These are phyloP conservation scores for Vulpes lagopus DNA, from an alignment of 2,113 vertebrate species.

Conservation along the genomic window DNA sequence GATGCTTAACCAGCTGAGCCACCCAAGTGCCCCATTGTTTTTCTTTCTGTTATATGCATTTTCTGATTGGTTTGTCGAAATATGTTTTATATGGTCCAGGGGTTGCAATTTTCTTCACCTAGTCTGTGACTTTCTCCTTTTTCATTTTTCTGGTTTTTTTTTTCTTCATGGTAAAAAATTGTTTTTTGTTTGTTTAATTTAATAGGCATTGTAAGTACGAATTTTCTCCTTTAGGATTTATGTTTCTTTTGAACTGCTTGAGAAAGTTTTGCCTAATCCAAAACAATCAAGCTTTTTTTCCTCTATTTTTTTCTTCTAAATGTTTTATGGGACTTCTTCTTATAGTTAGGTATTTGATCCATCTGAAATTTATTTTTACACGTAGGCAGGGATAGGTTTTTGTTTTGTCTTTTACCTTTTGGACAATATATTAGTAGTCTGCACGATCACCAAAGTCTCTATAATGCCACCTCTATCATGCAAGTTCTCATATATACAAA, in stretches of 20 bases:
- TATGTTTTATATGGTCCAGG: not conserved
- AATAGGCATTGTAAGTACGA: not conserved
- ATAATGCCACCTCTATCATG: no score
- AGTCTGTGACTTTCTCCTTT: not conserved
- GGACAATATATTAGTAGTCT: not conserved
- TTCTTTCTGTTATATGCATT: not conserved
- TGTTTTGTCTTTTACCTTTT: not conserved
- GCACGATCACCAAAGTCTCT: not conserved
- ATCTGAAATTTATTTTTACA: not conserved
- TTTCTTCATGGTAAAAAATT: not conserved
- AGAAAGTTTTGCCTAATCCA: not conserved
- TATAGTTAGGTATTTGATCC: not conserved
- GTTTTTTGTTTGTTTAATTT: not conserved
- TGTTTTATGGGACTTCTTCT: not conserved
- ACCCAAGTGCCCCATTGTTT: not conserved
- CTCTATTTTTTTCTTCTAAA: not conserved
- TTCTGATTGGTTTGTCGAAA: not conserved
- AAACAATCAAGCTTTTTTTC: not conserved
- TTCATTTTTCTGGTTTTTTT: not conserved
- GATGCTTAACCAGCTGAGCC: no score
- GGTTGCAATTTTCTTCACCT: not conserved
- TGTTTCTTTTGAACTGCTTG: not conserved
- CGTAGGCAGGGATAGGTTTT: not conserved
- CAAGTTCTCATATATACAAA: accelerated
- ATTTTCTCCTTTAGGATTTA: not conserved